Conservation (phyloP, 2,113 vertebrate species). For the Solea solea region DNA sequence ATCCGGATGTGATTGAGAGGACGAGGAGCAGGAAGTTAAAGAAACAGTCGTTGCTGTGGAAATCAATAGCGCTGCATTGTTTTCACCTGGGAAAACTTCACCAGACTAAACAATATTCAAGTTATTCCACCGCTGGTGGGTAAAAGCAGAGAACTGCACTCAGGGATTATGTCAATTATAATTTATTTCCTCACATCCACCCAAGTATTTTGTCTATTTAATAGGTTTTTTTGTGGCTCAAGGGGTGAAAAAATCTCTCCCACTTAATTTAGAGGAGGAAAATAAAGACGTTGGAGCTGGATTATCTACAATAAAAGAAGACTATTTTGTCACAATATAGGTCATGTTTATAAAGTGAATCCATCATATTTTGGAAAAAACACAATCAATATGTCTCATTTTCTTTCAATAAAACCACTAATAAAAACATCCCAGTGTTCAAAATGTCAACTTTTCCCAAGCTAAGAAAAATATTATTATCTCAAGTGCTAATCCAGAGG, state of each 20-base stretch:
- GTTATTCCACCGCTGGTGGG: slow-evolving; percentile 48
- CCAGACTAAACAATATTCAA: slow-evolving; percentile 53
- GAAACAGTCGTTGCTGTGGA: slow-evolving; percentile 47
- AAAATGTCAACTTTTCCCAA: background rate
- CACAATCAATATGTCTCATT: background rate
- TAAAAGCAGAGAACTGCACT: slow-evolving; percentile 37
- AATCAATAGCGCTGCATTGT: slow-evolving; percentile 67
- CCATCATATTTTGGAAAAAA: background rate
- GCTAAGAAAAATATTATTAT: slow-evolving; percentile 1
- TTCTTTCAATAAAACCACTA: background rate
- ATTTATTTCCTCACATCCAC: slow-evolving; percentile 19
- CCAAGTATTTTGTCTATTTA: slow-evolving; percentile 44
- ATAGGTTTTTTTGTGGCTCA: slow-evolving; percentile 44
- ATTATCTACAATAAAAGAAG: slow-evolving; percentile 14
- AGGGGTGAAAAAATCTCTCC: slow-evolving; percentile 25
- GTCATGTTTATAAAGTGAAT: background rate
- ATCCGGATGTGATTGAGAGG: slow-evolving; percentile 1
- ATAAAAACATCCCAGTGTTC: background rate
- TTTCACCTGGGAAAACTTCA: slow-evolving; percentile 61
- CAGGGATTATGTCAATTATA: slow-evolving; percentile 36
- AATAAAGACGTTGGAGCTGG: slow-evolving; percentile 1
- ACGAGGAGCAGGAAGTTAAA: slow-evolving; percentile 39
- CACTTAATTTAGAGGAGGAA: slow-evolving; percentile 41
- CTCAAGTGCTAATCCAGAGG: background rate
- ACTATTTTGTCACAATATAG: background rate